These are phyloP conservation scores for western clawed frog (Xenopus tropicalis) DNA, from an alignment of 2,113 vertebrate genomes.

Conservation along the genomic window DNA sequence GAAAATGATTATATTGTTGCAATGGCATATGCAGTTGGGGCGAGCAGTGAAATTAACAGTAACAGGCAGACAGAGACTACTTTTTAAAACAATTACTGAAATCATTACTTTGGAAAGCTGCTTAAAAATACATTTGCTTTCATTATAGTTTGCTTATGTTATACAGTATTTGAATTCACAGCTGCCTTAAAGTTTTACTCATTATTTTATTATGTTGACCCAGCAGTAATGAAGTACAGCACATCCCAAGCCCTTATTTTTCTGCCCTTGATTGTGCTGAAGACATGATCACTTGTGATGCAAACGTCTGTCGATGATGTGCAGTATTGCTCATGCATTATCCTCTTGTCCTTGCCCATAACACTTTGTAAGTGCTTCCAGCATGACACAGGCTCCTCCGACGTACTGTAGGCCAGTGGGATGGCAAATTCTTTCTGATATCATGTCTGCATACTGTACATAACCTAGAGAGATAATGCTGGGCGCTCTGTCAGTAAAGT, in stretches of 20 bases:
- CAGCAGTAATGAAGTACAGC: not conserved
- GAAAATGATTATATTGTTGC: no score
- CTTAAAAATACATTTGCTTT: no score
- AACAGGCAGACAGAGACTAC: no score
- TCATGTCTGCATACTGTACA: not conserved
- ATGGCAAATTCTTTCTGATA: not conserved
- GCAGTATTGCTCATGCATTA: conserved; percentile 12
- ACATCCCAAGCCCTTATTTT: not conserved
- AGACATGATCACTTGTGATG: conserved; percentile 24
- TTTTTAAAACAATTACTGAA: no score
- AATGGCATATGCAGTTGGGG: no score
- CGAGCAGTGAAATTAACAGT: no score
- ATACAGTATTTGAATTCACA: no score
- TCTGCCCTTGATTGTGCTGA: conserved; percentile 18
- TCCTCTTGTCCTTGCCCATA: conserved; percentile 23
- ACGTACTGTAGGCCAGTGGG: conserved; percentile 5
- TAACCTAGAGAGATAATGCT: not conserved
- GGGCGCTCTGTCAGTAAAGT: not conserved
- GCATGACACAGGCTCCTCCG: conserved; percentile 14
- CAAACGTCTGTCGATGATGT: conserved; percentile 13
- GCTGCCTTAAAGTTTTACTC: no score
- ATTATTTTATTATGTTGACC: no score
- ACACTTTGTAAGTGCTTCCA: conserved; percentile 15
- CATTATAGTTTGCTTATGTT: no score
- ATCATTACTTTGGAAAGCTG: no score